Percentiles rank a stretch among this genome's conserved stretches.
Evolutionary conservation across 2,888 invertebrate genomes (phyloP).

Genomic region (Eilema griseolum): DNA sequence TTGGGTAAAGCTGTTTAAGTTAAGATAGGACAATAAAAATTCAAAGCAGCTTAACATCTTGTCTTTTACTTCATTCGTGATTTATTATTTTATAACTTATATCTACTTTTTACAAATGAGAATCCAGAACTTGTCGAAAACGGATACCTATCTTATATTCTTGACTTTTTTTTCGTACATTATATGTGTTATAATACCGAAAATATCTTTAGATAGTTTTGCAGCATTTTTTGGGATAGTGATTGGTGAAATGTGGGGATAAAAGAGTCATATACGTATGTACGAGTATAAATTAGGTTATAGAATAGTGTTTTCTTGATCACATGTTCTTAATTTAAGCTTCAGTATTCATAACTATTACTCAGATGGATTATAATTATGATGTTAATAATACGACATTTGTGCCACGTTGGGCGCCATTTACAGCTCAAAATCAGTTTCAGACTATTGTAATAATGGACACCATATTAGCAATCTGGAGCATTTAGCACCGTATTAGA

Average conservation of each 20-base stretch:
- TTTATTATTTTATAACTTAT: neutral
- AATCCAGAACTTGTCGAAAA: too few relatives aligned
- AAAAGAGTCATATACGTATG: too few relatives aligned
- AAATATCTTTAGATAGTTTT: too few relatives aligned
- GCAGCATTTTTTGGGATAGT: too few relatives aligned
- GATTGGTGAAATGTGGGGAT: too few relatives aligned
- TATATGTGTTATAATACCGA: too few relatives aligned
- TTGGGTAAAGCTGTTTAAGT: constrained; percentile 11
- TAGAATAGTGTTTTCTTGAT: too few relatives aligned
- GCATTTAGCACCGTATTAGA: constrained; percentile 55
- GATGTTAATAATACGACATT: neutral
- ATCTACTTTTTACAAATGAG: neutral
- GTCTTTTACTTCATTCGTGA: neutral
- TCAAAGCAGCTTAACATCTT: neutral
- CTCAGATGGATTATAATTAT: too few relatives aligned
- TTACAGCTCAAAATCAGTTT: constrained; percentile 65
- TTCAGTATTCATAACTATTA: neutral
- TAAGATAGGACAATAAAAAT: neutral
- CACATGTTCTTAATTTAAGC: too few relatives aligned
- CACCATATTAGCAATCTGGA: constrained; percentile 54
- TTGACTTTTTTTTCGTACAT: too few relatives aligned
- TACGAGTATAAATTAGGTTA: too few relatives aligned
- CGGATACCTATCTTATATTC: too few relatives aligned
- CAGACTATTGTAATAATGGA: constrained; percentile 64
- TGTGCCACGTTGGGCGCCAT: constrained; percentile 52